Evolutionary conservation across 2,797 vertebrate species (phyloP), one percentile per base, ranked within the genome.

Genomic region (Salmo trutta): DNA sequence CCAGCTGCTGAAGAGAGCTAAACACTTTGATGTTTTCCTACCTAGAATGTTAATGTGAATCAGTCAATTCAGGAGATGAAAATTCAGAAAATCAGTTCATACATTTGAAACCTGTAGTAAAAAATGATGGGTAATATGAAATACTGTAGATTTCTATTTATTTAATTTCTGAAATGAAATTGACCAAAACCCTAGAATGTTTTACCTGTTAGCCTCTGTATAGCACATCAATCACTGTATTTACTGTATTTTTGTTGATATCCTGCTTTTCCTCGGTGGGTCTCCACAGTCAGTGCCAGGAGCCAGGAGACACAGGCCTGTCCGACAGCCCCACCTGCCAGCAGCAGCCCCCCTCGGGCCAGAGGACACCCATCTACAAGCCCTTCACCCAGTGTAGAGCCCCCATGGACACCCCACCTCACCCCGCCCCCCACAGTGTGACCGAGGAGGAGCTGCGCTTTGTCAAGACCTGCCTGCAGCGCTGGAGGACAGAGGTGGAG

Each of bases 401-500:
- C 7, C 85, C 90, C 0, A 27, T 89, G 27, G 94, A 95, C 24
- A 77, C 80, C 66, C 82, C 89, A 0, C 88, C 93, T 1, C 71
- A 86, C 17, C 97, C 96, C 0, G 95, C 95, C 14, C 97, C 97
- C 5, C 94, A 81, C 33, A 87, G 90, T 21, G 88, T 94, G 77
- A 95, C 95, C 0, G 90, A 95, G 4, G 95, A 97, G 14, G 98
- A 99, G 90, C 93, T 98, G 68, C 91, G 76, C 82, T 95, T 95
- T 1, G 94, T 98, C 2, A 95, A 91, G 85, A 90, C 82, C 1
- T 99, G 98, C 86, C 93, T 99, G 24, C 96, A 96, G 87, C 95
- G 96, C 5, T 99, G 98, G 98, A 96, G 96, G 84, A 87, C 89
- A 0, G 97, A 99, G 87, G 96, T 96, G 0, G 95, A 99, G 52